These are phyloP conservation scores for Yponomeuta sedellus DNA, from an alignment of 2,888 invertebrate genomes.

Conservation along the genomic window DNA sequence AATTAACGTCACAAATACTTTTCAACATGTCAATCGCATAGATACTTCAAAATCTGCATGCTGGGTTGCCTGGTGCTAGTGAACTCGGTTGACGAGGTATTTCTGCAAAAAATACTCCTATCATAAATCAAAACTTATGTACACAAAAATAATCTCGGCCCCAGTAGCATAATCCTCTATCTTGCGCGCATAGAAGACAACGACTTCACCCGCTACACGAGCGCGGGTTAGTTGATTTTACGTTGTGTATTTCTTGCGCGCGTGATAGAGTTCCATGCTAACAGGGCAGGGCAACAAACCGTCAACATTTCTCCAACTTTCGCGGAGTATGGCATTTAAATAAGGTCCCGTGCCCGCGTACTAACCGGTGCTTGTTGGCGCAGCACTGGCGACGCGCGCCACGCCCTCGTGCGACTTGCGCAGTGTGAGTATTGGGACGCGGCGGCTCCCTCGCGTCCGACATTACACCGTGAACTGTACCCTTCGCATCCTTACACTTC, in stretches of 20 bases:
- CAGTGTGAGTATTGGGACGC: constrained; percentile 87
- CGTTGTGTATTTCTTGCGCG: too few relatives aligned
- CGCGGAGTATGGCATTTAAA: background rate
- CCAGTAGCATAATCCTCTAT: background rate
- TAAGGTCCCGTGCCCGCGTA: background rate
- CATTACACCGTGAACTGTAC: background rate
- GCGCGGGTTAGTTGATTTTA: too few relatives aligned
- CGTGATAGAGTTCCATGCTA: too few relatives aligned
- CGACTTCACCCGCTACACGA: too few relatives aligned
- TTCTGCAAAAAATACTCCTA: background rate
- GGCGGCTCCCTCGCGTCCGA: constrained; percentile 19
- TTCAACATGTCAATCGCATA: background rate
- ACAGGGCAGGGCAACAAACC: too few relatives aligned
- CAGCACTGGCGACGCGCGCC: constrained; percentile 82
- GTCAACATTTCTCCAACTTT: too few relatives aligned
- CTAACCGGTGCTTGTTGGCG: constrained; percentile 23
- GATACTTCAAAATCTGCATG: background rate
- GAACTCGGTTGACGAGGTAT: background rate
- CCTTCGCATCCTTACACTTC: too few relatives aligned
- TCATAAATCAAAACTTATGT: background rate
- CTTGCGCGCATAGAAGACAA: background rate
- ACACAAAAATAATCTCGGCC: too few relatives aligned
- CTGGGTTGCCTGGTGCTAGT: background rate
- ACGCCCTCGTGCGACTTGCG: constrained; percentile 92
- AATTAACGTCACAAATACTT: background rate